Evolutionary conservation across 2,888 invertebrate species (phyloP), one percentile per base, ranked within the genome.

Genomic region (Listrodromus nycthemerus): DNA sequence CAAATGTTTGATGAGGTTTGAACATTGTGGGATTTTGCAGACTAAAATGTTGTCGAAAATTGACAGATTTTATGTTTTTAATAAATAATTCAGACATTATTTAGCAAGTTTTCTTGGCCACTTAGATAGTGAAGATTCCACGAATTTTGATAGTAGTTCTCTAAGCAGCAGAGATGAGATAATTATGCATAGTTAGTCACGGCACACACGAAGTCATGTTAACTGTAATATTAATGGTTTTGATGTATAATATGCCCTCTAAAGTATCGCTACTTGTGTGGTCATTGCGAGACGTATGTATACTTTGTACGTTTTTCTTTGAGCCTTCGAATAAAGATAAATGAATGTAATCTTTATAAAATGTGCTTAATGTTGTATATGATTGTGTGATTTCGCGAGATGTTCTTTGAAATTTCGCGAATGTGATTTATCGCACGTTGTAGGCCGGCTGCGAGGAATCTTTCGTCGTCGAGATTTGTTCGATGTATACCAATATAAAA

Each of bases 271-370:
- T 75, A 45, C 74, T 63, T 67, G 74, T n/a, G 21, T 27, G 58
- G 58, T 66, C 58, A 21, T 74, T 75, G 13, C 55, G 75, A 75
- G 61, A 75, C 67, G 69, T 52, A 66, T 58, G 27, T 76, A 61
- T 66, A 61, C 58, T 69, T 55, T 16, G 66, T 73, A 78, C 50
- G 8, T 55, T 21, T 55, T 55, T 55, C 55, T 24, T 81, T 78
- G 67, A 82, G 77, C 78, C 61, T 73, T 78, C 50, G 50, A 73
- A 30, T 69, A 63, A 45, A 63, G 52, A 82, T 41, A 67, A 74
- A 74, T 58, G n/a, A 78, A 74, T 82, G 78, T 82, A 69, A 82
- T 69, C 69, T 78, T 69, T 52, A n/a, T 45, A 48, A 41, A 78
- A 61, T 71, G 45, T 55, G 24, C 55, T 21, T 67, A 33, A 41